Base-by-base conservation (phyloP, 2,888 invertebrate species). In the Dasysyrphus albostriatus region DNA sequence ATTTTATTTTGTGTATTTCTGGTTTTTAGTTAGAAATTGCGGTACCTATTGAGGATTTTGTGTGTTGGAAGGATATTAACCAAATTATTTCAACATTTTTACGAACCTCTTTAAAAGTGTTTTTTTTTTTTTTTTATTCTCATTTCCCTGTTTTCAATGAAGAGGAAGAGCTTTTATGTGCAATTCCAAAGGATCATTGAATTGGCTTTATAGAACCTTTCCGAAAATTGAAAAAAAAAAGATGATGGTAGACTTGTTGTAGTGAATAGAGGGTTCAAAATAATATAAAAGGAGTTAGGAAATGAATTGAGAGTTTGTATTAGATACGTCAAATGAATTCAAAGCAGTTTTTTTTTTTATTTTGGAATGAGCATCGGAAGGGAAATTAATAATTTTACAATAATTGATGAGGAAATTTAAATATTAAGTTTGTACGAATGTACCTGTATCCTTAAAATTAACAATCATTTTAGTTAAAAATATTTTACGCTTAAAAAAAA, bases 31-130 rank as follows among this genome's bases (percentile, higher is more conserved):
- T 70, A 10, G 51, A n/a, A 42, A 54, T 7, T 75, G 75, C 12
- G 73, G 74, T 56, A 56, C 58, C 19, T 32, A 10, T 49, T 65
- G 42, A 34, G 14, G 32, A 8, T n/a, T 10, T 29, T 58, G 8
- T 75, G n/a, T 54, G 3, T 61, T 67, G 24, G 44, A 44, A 54
- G 24, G 81, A 78, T 85, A 85, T 85, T 78, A 81, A 77, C 73
- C 77, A 85, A 82, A 85, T 85, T 84, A 84, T 76, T 76, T 80
- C 14, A 56, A 76, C 56, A 69, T 85, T 63, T 78, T 77, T 69
- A 39, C 32, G 56, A 29, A 69, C 39, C 37, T 58, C 42, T 51
- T 44, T 47, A 4, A 54, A 54, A 54, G 54, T 32, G 54, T 8
- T 63, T 47, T 59, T 77, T 47, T 63, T 47, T 59, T 77, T 47